Evolutionary conservation across 2,888 invertebrate species (phyloP).

Genomic region (Xestia sexstrigata): DNA sequence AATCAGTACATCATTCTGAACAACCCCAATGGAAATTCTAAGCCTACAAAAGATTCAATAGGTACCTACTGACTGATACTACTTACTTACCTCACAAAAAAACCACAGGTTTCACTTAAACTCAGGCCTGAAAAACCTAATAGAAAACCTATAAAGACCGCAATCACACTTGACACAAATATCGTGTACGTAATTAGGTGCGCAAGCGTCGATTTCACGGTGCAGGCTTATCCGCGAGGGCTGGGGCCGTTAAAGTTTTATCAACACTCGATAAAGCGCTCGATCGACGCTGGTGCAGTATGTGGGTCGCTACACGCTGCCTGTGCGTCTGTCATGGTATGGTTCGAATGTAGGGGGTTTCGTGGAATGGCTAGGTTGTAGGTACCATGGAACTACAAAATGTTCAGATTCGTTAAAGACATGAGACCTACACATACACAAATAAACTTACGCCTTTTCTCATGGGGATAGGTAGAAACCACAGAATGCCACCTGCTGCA

Average conservation of each 20-base stretch:
- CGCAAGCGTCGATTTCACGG: conserved; percentile 81
- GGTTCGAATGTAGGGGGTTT: conserved; percentile 34
- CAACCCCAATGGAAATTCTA: no score
- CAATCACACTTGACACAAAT: conserved; percentile 69
- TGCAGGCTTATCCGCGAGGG: conserved; percentile 69
- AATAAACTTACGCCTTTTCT: neutral
- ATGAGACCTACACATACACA: neutral
- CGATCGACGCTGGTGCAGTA: conserved; percentile 71
- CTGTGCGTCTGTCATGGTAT: conserved; percentile 62
- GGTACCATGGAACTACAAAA: neutral
- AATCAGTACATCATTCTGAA: no score
- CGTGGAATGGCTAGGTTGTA: conserved; percentile 31
- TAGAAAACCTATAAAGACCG: conserved; percentile 60
- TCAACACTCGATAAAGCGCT: conserved; percentile 73
- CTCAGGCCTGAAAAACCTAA: conserved; percentile 35
- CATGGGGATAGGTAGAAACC: neutral
- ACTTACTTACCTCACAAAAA: conserved; percentile 2
- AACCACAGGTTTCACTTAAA: conserved; percentile 24
- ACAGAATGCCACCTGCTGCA: neutral
- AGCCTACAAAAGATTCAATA: no score
- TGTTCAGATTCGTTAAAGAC: no score
- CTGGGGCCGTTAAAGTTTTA: conserved; percentile 74
- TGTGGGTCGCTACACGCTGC: conserved; percentile 71
- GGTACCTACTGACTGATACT: no score
- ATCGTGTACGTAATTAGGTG: conserved; percentile 68